These are phyloP conservation scores for Odontocerum albicorne DNA, from an alignment of 2,888 invertebrate genomes.

Conservation along the genomic window DNA sequence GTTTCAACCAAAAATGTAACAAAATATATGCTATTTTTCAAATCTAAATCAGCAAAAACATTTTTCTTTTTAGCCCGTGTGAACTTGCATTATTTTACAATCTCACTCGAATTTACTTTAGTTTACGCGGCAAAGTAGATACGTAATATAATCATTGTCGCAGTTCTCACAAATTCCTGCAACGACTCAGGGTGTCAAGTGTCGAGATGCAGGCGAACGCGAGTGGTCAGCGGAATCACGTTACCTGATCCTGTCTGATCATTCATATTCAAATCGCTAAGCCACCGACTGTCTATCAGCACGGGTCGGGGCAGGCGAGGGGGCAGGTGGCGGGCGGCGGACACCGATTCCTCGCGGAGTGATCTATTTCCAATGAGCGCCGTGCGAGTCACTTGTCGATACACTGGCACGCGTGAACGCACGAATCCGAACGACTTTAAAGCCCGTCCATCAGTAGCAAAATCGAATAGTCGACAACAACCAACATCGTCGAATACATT, in stretches of 20 bases:
- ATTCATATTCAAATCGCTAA: constrained; percentile 9
- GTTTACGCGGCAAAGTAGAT: too few relatives aligned
- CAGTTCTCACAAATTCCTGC: too few relatives aligned
- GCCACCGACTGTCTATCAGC: too few relatives aligned
- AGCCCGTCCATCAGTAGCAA: constrained; percentile 8
- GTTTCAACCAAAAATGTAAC: too few relatives aligned
- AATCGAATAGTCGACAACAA: neutral
- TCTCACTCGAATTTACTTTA: too few relatives aligned
- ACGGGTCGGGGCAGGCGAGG: constrained; percentile 6
- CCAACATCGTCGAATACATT: neutral
- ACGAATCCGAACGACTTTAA: constrained; percentile 4
- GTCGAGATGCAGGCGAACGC: too few relatives aligned
- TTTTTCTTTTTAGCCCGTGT: too few relatives aligned
- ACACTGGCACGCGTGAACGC: constrained; percentile 5
- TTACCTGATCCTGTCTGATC: constrained; percentile 20
- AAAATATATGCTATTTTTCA: too few relatives aligned
- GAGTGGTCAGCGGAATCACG: constrained; percentile 11
- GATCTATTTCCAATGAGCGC: constrained; percentile 32
- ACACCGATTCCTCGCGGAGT: constrained; percentile 21
- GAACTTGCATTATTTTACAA: too few relatives aligned
- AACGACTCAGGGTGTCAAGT: too few relatives aligned
- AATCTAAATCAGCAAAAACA: too few relatives aligned
- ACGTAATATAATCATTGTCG: too few relatives aligned
- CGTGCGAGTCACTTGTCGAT: constrained; percentile 18
- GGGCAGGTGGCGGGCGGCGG: constrained; percentile 5